These are phyloP conservation scores for Hyles lineata DNA, from an alignment of 2,888 invertebrate genomes.

Conservation along the genomic window DNA sequence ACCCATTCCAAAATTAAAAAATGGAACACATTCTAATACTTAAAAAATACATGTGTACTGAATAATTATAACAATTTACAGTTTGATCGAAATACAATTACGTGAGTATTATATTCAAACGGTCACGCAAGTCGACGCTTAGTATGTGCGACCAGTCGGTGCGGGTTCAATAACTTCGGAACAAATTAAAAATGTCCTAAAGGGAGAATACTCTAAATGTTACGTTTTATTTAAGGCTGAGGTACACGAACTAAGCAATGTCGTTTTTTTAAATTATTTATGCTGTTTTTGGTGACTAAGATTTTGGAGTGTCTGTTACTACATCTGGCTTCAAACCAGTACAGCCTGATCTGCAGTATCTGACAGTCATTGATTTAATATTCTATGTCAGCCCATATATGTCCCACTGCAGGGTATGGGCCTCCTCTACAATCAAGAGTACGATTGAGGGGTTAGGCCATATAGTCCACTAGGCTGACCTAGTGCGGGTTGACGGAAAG, in stretches of 20 bases:
- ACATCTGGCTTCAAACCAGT: too few species aligned
- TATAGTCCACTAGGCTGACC: too few species aligned
- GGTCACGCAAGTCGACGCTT: slow-evolving; percentile 56
- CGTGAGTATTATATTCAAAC: slow-evolving; percentile 55
- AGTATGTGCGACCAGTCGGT: slow-evolving; percentile 61
- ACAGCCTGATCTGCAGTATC: too few species aligned
- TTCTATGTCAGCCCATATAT: too few species aligned
- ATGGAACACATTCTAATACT: not conserved
- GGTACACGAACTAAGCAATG: not conserved
- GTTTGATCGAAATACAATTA: slow-evolving; percentile 59
- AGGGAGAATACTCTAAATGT: slow-evolving; percentile 20
- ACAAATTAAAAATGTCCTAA: slow-evolving; percentile 1
- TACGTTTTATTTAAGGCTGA: slow-evolving; percentile 16
- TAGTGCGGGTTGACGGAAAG: too few species aligned
- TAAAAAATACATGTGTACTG: not conserved
- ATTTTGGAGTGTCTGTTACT: too few species aligned
- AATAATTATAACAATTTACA: slow-evolving; percentile 27
- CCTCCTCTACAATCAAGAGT: too few species aligned
- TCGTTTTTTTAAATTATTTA: too few species aligned
- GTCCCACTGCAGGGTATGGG: too few species aligned
- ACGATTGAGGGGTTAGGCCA: too few species aligned
- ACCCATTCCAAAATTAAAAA: not conserved
- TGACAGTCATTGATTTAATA: too few species aligned
- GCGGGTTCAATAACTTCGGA: slow-evolving; percentile 42
- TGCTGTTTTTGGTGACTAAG: too few species aligned